These are phyloP conservation scores for Megaptera novaeangliae DNA, from an alignment of 2,113 vertebrate species.

Conservation along the genomic window DNA sequence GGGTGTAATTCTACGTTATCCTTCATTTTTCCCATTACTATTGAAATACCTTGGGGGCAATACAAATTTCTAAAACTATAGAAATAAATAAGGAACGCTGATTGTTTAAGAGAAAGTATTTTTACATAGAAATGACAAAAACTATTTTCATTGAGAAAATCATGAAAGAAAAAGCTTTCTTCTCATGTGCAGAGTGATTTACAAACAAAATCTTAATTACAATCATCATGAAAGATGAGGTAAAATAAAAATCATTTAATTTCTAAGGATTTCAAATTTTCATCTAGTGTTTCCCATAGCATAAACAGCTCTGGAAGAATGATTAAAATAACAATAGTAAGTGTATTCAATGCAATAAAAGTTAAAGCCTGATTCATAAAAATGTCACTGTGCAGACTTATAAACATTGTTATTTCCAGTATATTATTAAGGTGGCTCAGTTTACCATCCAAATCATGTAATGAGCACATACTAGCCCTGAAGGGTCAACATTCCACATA, in stretches of 20 bases:
- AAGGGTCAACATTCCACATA: background rate
- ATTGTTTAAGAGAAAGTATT: background rate
- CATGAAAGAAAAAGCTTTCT: background rate
- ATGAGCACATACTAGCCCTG: background rate
- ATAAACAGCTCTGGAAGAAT: background rate
- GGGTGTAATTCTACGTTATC: background rate
- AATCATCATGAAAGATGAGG: background rate
- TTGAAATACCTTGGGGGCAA: background rate
- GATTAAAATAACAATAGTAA: background rate
- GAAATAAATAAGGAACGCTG: background rate
- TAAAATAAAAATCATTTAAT: conserved; percentile 2
- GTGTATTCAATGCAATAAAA: background rate
- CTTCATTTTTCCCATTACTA: background rate
- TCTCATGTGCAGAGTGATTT: background rate
- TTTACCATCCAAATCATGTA: background rate
- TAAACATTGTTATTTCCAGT: conserved; percentile 4
- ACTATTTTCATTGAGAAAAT: background rate
- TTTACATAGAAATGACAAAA: background rate
- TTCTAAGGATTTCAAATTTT: conserved; percentile 8
- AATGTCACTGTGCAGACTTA: background rate
- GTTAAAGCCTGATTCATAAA: background rate
- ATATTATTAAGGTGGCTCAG: background rate
- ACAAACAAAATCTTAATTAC: conserved; percentile 32
- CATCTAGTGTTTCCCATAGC: background rate
- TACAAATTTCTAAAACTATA: background rate